Percentiles rank a stretch among this genome's conserved stretches.
These are phyloP conservation scores for Nasonia oneida DNA, from an alignment of 2,888 invertebrate genomes.

Conservation along the genomic window DNA sequence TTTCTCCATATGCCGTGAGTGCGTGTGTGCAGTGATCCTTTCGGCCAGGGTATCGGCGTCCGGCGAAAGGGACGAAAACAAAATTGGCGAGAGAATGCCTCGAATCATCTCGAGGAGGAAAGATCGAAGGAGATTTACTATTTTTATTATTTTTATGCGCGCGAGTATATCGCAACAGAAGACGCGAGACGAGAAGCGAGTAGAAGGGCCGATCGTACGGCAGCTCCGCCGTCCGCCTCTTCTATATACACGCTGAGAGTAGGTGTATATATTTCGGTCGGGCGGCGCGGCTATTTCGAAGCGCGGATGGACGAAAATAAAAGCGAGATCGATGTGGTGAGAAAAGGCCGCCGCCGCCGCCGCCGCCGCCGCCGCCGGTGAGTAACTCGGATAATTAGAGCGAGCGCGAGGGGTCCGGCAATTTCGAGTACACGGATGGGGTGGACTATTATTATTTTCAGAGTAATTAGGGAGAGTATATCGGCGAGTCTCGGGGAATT, in stretches of 20 bases:
- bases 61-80: not conserved
- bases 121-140: too few species aligned
- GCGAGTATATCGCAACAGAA: too few species aligned
- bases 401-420: not conserved
- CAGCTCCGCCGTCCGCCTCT: too few species aligned
- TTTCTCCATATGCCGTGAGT: not conserved
- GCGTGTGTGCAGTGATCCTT: slow-evolving; percentile 20
- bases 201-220: too few species aligned
- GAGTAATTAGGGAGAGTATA: too few species aligned
- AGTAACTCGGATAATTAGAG: slow-evolving; percentile 37
- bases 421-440: too few species aligned
- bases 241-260: too few species aligned
- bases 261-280: slow-evolving; percentile 31
- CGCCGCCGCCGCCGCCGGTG: not conserved
- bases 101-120: too few species aligned
- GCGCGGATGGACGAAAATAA: slow-evolving; percentile 37
- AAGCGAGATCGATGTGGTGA: slow-evolving; percentile 32
- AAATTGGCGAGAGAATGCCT: not conserved
- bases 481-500: too few species aligned
- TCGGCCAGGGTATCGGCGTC: not conserved
- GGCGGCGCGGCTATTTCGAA: slow-evolving; percentile 38
- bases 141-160: too few species aligned
- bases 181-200: too few species aligned
- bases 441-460: too few species aligned
- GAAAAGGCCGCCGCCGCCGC: not conserved